Conservation (phyloP, 2,797 vertebrate species). For the Myotis planiceps region DNA sequence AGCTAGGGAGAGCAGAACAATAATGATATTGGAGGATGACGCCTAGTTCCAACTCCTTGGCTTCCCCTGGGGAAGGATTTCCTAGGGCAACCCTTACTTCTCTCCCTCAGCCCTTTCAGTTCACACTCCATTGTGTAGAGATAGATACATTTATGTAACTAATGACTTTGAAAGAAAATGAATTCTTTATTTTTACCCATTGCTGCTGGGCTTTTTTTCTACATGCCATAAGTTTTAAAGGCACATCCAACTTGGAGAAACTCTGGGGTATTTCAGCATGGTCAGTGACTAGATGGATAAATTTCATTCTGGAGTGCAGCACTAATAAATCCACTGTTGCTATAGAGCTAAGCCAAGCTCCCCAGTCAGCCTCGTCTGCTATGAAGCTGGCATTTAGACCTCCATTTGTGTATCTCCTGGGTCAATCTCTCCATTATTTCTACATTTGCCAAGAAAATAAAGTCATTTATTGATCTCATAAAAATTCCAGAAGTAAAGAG, state of each 20-base stretch:
- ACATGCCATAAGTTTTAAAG: not conserved
- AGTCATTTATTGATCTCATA: not conserved
- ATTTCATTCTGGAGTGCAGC: not conserved
- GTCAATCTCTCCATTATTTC: not conserved
- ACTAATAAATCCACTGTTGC: not conserved
- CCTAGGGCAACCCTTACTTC: not conserved
- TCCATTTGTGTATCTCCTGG: not conserved
- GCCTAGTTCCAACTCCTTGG: not conserved
- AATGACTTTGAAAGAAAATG: not conserved
- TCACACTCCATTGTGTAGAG: not conserved
- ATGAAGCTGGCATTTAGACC: not conserved
- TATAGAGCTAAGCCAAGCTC: not conserved
- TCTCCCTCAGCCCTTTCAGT: not conserved
- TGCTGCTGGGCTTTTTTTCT: not conserved
- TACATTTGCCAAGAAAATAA: conserved; percentile 28
- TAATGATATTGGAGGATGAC: not conserved
- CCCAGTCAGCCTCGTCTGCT: not conserved
- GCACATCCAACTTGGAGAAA: not conserved
- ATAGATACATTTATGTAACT: not conserved
- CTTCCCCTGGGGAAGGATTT: not conserved
- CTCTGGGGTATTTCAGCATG: not conserved
- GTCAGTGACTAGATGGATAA: not conserved
- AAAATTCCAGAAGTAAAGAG: not conserved
- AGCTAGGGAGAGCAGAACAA: not conserved
- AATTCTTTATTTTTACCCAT: not conserved